phyloP scores from a whole-genome alignment of 1,140 invertebrate genomes.

The Phymorhynchus buccinoides region DNA sequence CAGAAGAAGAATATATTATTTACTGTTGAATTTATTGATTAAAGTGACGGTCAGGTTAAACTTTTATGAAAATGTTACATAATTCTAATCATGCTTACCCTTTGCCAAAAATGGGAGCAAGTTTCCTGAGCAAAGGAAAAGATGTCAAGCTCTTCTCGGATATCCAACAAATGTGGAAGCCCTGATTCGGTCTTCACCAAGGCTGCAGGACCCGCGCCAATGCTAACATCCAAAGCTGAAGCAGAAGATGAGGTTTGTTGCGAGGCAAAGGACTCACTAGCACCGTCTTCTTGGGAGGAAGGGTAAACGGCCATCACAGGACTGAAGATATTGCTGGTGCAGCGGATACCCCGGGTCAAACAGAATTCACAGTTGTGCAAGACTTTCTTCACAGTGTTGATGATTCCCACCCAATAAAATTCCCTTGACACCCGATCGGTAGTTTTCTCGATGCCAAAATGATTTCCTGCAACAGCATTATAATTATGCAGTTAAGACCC shows the following conservation, averaged over 20 bases:
- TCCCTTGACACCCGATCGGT: background rate
- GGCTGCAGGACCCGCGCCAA: background rate
- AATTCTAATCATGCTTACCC: conserved; percentile 25
- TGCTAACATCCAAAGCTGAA: background rate
- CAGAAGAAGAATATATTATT: too few species aligned
- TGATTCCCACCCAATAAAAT: conserved; percentile 45
- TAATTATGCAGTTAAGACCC: background rate
- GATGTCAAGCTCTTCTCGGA: background rate
- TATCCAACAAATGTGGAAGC: background rate
- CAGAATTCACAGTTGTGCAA: conserved; percentile 35
- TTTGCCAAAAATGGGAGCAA: conserved; percentile 46
- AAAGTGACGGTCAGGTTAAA: background rate
- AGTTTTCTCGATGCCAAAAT: conserved; percentile 43
- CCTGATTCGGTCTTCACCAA: background rate
- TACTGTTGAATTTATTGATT: background rate
- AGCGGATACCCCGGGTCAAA: conserved; percentile 10
- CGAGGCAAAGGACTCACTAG: conserved; percentile 10
- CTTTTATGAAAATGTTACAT: background rate
- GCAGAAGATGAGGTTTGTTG: background rate
- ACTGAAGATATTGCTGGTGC: background rate
- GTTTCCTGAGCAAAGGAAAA: conserved; percentile 26
- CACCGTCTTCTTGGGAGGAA: background rate
- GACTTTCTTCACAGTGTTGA: conserved; percentile 30
- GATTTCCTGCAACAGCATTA: conserved; percentile 35
- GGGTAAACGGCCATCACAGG: background rate